Conservation (phyloP, 1,140 invertebrate genomes). For the Zaprionus tsacasi region DNA sequence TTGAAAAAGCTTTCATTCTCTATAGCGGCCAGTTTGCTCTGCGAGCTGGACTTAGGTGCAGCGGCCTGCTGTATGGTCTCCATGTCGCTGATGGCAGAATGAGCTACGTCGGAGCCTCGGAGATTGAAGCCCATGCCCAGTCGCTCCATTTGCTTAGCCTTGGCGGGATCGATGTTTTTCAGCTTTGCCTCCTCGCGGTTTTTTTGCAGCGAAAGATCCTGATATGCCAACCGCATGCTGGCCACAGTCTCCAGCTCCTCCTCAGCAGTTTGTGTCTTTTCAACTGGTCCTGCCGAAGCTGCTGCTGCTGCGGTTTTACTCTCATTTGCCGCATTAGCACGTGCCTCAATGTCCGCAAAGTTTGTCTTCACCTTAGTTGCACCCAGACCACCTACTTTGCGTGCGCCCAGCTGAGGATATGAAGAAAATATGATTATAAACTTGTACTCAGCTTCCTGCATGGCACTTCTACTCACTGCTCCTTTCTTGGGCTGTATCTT, state of each 20-base stretch:
- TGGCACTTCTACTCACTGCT: slow-evolving; percentile 85
- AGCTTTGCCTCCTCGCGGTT: slow-evolving; percentile 92
- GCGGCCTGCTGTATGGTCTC: slow-evolving; percentile 92
- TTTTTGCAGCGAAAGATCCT: slow-evolving; percentile 92
- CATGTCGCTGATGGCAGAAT: slow-evolving; percentile 97
- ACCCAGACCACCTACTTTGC: slow-evolving; percentile 95
- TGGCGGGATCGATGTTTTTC: slow-evolving; percentile 92
- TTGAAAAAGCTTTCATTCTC: slow-evolving; percentile 83
- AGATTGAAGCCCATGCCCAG: slow-evolving; percentile 92
- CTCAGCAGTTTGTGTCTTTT: slow-evolving; percentile 80
- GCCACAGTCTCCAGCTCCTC: slow-evolving; percentile 87
- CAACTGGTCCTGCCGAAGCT: slow-evolving; percentile 66
- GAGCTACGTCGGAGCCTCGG: slow-evolving; percentile 89
- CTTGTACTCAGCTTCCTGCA: too few relatives aligned
- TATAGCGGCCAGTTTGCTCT: slow-evolving; percentile 48
- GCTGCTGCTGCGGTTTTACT: slow-evolving; percentile 84
- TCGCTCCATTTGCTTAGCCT: slow-evolving; percentile 95
- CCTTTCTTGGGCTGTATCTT: slow-evolving; percentile 88
- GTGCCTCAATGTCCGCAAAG: slow-evolving; percentile 97
- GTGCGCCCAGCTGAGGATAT: slow-evolving; percentile 87
- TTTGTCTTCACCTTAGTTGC: slow-evolving; percentile 98
- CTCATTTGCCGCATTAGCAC: slow-evolving; percentile 93
- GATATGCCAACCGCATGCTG: slow-evolving; percentile 94
- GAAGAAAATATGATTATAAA: background rate
- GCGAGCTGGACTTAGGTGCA: slow-evolving; percentile 70